Evolutionary conservation across 64 coral and sea anemone species (phyloP), one percentile per base, ranked within the genome.

Genomic region (Stylophora pistillata): DNA sequence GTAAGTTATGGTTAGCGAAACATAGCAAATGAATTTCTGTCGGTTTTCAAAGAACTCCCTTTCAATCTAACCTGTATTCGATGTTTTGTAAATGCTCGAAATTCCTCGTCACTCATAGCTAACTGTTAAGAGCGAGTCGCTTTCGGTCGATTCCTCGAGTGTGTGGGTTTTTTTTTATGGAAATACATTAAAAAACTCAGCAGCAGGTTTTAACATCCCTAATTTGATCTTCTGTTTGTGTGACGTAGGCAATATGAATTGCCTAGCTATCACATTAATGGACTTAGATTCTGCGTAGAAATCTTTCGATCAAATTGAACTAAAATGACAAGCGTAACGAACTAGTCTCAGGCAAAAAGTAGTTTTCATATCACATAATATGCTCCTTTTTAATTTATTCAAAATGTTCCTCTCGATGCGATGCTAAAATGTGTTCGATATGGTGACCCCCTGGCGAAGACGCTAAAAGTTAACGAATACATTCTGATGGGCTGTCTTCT

Each of bases 51-150:
- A 10, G 30, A 37, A 69, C 53, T 14, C 10, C 52, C 37, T 25
- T 16, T 6, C 15, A 37, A 31, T 34, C 78, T 20, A 34, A 84
- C 80, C 62, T 84, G 80, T 7, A 37, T 33, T 84, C 61, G 66
- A 11, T 62, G 33, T 21, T 41, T 84, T 9, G 15, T 34, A 16
- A 84, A 70, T 15, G 62, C 60, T 68, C 80, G 59, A 41, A 84
- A 84, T 70, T 84, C 80, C 33, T 84, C 80, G 80, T 84, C 80
- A 31, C 80, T 84, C 80, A 84, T 84, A n/a, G 21, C 80, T 62
- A 31, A 65, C 37, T 84, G 18, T 84, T 69, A 68, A 33, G 69
- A 64, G 69, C 30, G 80, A 52, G 60, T 68, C 21, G 69, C n/a
- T 34, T 84, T 84, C 23, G 26, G 80, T 84, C 61, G 80, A 84